Conservation (phyloP, 2,797 vertebrate species). For the Platalea minor region DNA sequence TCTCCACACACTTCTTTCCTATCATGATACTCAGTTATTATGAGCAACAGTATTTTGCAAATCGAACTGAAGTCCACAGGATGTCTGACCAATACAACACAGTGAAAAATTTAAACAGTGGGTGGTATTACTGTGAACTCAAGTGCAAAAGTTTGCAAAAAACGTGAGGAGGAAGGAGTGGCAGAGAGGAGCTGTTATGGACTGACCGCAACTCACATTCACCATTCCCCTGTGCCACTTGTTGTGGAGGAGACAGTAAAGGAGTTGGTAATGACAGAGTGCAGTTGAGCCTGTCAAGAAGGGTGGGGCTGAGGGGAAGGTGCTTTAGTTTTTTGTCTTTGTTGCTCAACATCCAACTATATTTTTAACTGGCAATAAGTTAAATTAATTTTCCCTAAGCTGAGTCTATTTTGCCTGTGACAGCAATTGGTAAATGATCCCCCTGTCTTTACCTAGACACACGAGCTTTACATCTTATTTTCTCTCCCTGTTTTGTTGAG, state of each 20-base stretch:
- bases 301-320: accelerated
- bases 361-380: not conserved
- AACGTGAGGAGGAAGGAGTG: not conserved
- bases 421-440: too few species aligned
- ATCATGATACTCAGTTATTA: not conserved
- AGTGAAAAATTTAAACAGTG: not conserved
- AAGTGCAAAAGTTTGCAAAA: not conserved
- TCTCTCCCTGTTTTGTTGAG: not conserved
- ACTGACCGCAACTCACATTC: not conserved
- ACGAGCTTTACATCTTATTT: not conserved
- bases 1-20: not conserved
- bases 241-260: accelerated
- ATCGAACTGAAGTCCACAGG: not conserved
- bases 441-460: not conserved
- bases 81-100: not conserved
- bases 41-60: not conserved
- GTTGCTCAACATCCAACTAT: not conserved
- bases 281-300: not conserved
- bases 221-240: too few species aligned
- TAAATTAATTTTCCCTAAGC: not conserved
- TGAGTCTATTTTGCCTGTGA: not conserved
- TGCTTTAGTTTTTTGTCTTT: not conserved
- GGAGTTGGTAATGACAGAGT: not conserved
- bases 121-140: not conserved
- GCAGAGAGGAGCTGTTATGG: not conserved